A percentile compares a stretch with the other conserved stretches of the same genome.
Evolutionary conservation across 64 coral and sea anemone genomes (phyloP).

Genomic region (Cladopsammia gracilis): DNA sequence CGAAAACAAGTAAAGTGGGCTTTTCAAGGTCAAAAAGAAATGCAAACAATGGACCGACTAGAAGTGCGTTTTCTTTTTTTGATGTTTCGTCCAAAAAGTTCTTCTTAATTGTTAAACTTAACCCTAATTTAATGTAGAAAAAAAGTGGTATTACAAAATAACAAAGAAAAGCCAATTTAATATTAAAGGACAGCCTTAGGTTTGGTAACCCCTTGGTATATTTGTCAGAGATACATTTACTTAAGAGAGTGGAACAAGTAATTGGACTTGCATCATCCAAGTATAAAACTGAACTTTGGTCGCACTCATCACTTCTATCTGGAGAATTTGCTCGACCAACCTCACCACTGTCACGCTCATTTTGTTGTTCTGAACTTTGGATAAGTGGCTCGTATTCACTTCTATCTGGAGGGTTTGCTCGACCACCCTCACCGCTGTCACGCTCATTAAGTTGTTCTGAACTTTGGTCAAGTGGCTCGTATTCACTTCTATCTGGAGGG

Average conservation of each 20-base stretch:
- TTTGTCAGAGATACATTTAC: background rate
- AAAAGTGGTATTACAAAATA: background rate
- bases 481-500: too few species aligned
- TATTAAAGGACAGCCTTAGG: background rate
- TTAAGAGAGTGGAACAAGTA: background rate
- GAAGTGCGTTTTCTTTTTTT: background rate
- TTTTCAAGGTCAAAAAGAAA: too few species aligned
- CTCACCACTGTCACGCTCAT: too few species aligned
- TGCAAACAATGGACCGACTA: too few species aligned
- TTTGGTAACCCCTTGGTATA: background rate
- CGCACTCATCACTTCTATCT: too few species aligned
- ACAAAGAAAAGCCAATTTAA: background rate
- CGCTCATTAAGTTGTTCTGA: background rate
- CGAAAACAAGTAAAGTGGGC: too few species aligned
- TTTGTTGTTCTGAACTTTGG: too few species aligned
- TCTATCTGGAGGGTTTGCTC: too few species aligned
- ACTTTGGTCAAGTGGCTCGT: background rate
- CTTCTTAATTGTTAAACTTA: background rate
- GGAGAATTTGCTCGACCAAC: too few species aligned
- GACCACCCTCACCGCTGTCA: too few species aligned
- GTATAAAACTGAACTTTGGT: background rate
- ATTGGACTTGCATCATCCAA: background rate
- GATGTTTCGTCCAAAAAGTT: background rate
- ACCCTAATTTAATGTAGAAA: background rate
- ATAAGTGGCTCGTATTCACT: too few species aligned